Base-by-base conservation (phyloP, 1,140 invertebrate genomes). In the Drosophila paulistorum region DNA sequence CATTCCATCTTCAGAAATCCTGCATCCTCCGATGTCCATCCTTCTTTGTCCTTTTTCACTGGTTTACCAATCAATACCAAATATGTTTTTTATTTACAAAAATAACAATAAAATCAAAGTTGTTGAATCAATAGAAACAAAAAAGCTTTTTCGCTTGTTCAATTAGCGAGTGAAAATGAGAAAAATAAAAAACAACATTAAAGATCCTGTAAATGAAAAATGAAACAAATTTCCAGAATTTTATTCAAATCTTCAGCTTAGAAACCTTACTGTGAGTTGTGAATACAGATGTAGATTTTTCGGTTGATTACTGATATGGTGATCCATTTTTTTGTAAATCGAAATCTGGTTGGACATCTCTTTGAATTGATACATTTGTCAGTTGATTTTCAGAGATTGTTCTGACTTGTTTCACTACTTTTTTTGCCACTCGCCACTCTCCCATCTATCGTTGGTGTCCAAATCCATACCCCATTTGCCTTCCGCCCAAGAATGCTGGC, bases 41-140 rank as follows among this genome's bases (percentile, higher is more conserved):
- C 5, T 9, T 2, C 14, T 48, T 9, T 17, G 6, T 48, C 2
- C 17, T 3, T 33, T 61, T 33, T 41, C 39, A 63, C 26, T 41
- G 33, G 48, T 26, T 26, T 33, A 41, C 72, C 76, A 83, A 83
- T 87, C 83, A 87, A 83, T 87, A 76, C 65, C 69, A 77, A 81
- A 78, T 74, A 69, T 81, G 74, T 77, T 80, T 73, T 62, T 72
- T 62, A 61, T 55, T 58, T 63, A 65, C 37, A 11, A 39, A 13
- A 39, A 39, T 48, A 48, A 11, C 20, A 23, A 51, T 51, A 20
- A 48, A 48, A 9, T 20, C 14, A 7, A 9, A 20, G 14, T 7
- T 17, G 45, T 48, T 48, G 6, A 48, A 17, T 48, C 20, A 9
- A 14, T 2, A 48, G 37, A 39, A 48, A 20, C 14, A 48, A 3